Conservation (phyloP, 2,113 vertebrate species). For the Elachura formosa region DNA sequence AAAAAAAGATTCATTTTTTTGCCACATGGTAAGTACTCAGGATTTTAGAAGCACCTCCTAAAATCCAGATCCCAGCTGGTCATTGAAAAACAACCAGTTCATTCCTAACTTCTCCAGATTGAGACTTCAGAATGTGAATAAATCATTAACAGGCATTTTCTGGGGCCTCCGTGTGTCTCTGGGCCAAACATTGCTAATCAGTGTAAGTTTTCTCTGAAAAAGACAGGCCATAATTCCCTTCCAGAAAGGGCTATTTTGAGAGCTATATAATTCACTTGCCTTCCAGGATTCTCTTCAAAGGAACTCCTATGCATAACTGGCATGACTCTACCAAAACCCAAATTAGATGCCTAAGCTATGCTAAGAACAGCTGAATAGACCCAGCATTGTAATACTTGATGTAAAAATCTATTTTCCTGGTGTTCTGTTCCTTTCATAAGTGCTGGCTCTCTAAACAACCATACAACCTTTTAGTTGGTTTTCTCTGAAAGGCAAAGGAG, state of each 20-base stretch:
- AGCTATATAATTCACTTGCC: not conserved
- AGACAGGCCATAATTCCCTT: not conserved
- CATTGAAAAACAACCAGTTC: not conserved
- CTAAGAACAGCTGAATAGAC: not conserved
- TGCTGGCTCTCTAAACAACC: not conserved
- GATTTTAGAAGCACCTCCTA: no score
- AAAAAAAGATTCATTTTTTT: not conserved
- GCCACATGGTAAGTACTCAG: accelerated
- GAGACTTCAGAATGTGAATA: not conserved
- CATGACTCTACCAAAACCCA: not conserved
- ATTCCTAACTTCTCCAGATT: not conserved
- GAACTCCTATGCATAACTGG: not conserved
- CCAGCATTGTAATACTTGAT: not conserved
- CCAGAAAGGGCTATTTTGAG: not conserved
- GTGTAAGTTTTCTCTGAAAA: not conserved
- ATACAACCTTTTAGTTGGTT: not conserved
- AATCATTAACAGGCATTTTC: not conserved
- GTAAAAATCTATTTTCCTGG: not conserved
- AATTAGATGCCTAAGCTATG: not conserved
- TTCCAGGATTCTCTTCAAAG: not conserved
- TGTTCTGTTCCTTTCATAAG: not conserved
- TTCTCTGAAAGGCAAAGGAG: not conserved
- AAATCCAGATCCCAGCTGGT: not conserved
- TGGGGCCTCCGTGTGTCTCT: not conserved
- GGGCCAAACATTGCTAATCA: not conserved